Conservation (phyloP, 2,888 invertebrate species). For the Dolomedes plantarius region DNA sequence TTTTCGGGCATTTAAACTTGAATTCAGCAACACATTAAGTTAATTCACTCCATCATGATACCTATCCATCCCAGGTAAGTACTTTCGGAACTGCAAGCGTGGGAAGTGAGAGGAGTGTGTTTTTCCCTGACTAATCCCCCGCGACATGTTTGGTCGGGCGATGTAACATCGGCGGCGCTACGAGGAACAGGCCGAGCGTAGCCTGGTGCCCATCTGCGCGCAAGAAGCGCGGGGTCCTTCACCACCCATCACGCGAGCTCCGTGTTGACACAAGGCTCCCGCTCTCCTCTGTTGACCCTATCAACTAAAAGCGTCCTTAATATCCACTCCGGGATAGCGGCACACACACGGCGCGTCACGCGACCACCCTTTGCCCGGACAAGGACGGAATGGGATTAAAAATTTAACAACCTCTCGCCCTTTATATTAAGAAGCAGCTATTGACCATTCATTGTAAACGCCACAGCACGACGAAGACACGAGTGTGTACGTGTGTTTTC, state of each 20-base stretch:
- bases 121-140: too few relatives aligned
- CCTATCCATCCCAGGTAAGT: too few relatives aligned
- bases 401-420: not conserved
- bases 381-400: not conserved
- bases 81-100: too few relatives aligned
- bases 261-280: slow-evolving; percentile 49
- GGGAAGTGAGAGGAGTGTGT: too few relatives aligned
- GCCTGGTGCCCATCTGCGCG: not conserved
- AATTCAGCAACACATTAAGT: too few relatives aligned
- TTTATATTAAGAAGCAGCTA: too few relatives aligned
- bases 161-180: not conserved
- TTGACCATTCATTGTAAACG: too few relatives aligned
- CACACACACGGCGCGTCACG: slow-evolving; percentile 38
- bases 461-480: too few relatives aligned
- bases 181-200: not conserved
- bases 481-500: too few relatives aligned
- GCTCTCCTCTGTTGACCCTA: slow-evolving; percentile 55
- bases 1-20: too few relatives aligned
- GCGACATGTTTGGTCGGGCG: not conserved
- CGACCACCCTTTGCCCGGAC: not conserved
- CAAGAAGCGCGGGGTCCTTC: slow-evolving; percentile 7
- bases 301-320: slow-evolving; percentile 67
- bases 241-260: slow-evolving; percentile 9
- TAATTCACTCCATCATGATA: too few relatives aligned
- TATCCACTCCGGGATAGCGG: slow-evolving; percentile 42